These are phyloP conservation scores for Acleris sparsana DNA, from an alignment of 2,888 invertebrate species.

Conservation along the genomic window DNA sequence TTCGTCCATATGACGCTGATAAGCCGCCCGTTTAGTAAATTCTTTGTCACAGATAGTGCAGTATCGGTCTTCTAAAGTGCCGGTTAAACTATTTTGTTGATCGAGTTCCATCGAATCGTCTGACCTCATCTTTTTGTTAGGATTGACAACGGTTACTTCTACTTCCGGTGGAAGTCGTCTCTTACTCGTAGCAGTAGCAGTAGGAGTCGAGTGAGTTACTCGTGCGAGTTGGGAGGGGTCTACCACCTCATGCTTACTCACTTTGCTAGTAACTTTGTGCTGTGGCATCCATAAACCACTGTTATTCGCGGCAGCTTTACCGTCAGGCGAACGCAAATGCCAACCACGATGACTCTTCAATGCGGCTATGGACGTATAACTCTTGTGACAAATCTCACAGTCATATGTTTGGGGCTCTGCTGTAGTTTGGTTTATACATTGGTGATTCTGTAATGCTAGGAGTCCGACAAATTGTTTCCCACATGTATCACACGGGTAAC, in stretches of 20 bases:
- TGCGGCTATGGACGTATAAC: conserved; percentile 86
- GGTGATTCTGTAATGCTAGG: conserved; percentile 81
- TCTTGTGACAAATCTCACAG: conserved; percentile 86
- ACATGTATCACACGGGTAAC: conserved; percentile 82
- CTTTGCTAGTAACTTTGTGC: conserved; percentile 78
- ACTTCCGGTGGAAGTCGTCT: conserved; percentile 78
- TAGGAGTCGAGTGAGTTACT: conserved; percentile 55
- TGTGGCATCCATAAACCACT: conserved; percentile 82
- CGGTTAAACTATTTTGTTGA: conserved; percentile 67
- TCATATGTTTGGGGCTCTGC: conserved; percentile 77
- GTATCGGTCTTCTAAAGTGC: conserved; percentile 75
- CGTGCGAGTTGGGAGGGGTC: conserved; percentile 63
- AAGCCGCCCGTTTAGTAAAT: conserved; percentile 84
- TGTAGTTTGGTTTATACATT: conserved; percentile 70
- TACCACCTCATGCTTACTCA: conserved; percentile 77
- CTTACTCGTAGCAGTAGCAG: conserved; percentile 58
- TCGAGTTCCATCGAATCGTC: conserved; percentile 75
- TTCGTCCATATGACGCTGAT: conserved; percentile 84
- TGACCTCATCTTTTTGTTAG: conserved; percentile 76
- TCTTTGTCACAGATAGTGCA: conserved; percentile 85
- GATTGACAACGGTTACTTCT: conserved; percentile 79
- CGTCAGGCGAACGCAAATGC: conserved; percentile 85
- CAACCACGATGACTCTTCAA: conserved; percentile 87
- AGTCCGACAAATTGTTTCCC: conserved; percentile 81
- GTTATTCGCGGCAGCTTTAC: conserved; percentile 80